Percentiles rank a stretch among this genome's conserved stretches.
These are phyloP conservation scores for Trichogramma dendrolimi DNA, from an alignment of 2,888 invertebrate species.

Conservation along the genomic window DNA sequence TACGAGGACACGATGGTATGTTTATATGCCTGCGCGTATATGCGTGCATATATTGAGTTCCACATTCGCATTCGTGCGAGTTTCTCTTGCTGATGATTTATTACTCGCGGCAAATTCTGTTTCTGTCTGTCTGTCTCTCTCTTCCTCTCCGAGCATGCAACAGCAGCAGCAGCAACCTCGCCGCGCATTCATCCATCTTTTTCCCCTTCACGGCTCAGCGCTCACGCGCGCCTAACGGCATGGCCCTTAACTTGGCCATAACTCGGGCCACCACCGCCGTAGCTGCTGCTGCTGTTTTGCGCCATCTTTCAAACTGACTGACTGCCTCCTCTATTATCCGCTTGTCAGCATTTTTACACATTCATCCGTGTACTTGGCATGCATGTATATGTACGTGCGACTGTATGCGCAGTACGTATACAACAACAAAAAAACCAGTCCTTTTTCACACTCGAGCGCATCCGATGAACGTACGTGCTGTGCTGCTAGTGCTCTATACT, in stretches of 20 bases:
- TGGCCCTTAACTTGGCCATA: too few species aligned
- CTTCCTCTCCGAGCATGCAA: too few species aligned
- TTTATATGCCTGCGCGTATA: too few species aligned
- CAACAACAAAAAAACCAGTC: too few species aligned
- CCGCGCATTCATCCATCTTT: constrained; percentile 52
- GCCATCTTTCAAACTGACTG: constrained; percentile 53
- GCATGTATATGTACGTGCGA: constrained; percentile 11
- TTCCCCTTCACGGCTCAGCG: constrained; percentile 51
- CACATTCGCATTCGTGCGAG: too few species aligned
- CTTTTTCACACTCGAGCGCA: too few species aligned
- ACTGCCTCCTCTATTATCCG: constrained; percentile 53
- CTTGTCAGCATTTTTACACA: constrained; percentile 53
- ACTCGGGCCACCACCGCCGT: too few species aligned
- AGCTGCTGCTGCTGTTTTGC: constrained; percentile 42
- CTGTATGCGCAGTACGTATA: constrained; percentile 2
- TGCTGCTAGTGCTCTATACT: too few species aligned
- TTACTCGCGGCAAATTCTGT: constrained; percentile 51
- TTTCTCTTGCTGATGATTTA: constrained; percentile 45
- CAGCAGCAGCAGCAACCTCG: constrained; percentile 38
- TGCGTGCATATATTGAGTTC: too few species aligned
- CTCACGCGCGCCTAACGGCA: constrained; percentile 29
- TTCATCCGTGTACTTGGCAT: constrained; percentile 46
- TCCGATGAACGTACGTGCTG: too few species aligned
- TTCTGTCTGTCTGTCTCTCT: constrained; percentile 35
- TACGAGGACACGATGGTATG: background rate